A percentile compares a stretch with the other conserved stretches of the same genome.
Conservation (phyloP, 2,888 invertebrate genomes). For the Lycophotia porphyrea region DNA sequence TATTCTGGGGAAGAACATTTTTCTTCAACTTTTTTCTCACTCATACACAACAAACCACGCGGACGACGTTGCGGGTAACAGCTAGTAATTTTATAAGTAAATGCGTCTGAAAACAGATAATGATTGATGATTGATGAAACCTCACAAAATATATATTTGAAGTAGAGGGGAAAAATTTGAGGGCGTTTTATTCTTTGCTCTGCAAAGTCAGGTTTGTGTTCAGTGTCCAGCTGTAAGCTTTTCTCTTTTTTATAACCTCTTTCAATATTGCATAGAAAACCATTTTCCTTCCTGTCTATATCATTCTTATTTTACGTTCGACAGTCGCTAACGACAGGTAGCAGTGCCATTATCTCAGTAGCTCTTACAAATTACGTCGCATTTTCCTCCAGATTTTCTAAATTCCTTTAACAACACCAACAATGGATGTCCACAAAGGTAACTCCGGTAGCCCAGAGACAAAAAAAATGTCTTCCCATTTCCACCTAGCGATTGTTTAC, state of each 20-base stretch:
- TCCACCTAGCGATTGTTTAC: slow-evolving; percentile 84
- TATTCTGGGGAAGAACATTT: no score
- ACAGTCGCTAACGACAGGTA: slow-evolving; percentile 44
- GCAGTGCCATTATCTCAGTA: slow-evolving; percentile 40
- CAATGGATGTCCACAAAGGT: slow-evolving; percentile 66
- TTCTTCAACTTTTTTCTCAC: no score
- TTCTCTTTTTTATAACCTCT: not conserved
- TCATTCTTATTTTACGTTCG: slow-evolving; percentile 9
- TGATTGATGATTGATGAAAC: not conserved
- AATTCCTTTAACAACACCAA: slow-evolving; percentile 58
- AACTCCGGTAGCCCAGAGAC: slow-evolving; percentile 75
- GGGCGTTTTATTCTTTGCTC: not conserved
- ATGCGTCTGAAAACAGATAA: not conserved
- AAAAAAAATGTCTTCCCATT: slow-evolving; percentile 75
- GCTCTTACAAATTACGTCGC: slow-evolving; percentile 57
- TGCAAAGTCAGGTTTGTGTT: not conserved
- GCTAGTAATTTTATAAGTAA: not conserved
- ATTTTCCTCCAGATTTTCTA: slow-evolving; percentile 56
- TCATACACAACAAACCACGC: no score
- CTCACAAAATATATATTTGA: not conserved
- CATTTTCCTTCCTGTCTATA: not conserved
- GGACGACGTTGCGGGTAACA: no score
- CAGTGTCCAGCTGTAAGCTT: not conserved
- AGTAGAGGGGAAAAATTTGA: not conserved
- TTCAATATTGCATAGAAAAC: not conserved